These are phyloP conservation scores for Echinops telfairi DNA, from an alignment of 2,113 vertebrate species.

Conservation along the genomic window DNA sequence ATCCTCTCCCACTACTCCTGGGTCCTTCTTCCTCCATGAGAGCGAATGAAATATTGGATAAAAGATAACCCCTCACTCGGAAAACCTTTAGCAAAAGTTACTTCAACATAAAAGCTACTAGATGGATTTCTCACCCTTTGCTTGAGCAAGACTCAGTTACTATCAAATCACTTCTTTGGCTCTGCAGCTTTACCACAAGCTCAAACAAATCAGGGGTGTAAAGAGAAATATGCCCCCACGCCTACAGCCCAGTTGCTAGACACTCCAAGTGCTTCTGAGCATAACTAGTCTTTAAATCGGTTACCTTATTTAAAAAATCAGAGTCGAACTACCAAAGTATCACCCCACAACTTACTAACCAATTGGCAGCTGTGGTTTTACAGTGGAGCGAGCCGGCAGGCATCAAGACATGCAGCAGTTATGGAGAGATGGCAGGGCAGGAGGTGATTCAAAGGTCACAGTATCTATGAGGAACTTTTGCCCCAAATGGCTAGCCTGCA, in stretches of 20 bases:
- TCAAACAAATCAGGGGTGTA: slow-evolving; percentile 30
- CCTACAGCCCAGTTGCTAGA: not conserved
- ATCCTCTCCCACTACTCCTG: not conserved
- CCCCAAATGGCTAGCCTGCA: not conserved
- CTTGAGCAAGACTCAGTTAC: not conserved
- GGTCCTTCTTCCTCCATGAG: not conserved
- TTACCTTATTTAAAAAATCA: not conserved
- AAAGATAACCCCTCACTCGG: slow-evolving; percentile 30
- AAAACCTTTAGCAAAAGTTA: not conserved
- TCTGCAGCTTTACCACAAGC: not conserved
- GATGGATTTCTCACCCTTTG: not conserved
- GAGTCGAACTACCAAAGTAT: not conserved
- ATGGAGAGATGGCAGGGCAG: too few species aligned
- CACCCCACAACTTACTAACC: too few species aligned
- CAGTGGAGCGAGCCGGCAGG: too few species aligned
- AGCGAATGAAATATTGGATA: not conserved
- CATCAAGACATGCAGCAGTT: too few species aligned
- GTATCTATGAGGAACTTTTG: not conserved
- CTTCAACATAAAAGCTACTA: not conserved
- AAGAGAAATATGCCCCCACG: not conserved
- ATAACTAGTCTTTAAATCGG: not conserved
- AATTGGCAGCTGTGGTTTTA: too few species aligned
- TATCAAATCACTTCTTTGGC: not conserved
- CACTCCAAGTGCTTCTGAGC: slow-evolving; percentile 7
- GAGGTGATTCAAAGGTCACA: too few species aligned